These are phyloP conservation scores for Dolomedes plantarius DNA, from an alignment of 2,888 invertebrate genomes.

Conservation along the genomic window DNA sequence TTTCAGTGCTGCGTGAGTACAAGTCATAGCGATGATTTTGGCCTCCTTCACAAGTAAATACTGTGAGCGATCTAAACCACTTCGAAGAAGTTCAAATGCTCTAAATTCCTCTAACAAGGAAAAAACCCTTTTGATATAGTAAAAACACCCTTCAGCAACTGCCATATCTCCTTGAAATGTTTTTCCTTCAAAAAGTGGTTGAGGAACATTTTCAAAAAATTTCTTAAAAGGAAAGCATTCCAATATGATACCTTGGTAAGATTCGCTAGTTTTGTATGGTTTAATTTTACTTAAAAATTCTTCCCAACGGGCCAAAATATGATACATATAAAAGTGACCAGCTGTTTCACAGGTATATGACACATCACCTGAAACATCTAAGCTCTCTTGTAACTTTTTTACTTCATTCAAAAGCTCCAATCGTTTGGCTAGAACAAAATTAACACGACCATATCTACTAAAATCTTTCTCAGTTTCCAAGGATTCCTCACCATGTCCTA, in stretches of 20 bases:
- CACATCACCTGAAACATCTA: slow-evolving; percentile 90
- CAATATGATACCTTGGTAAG: slow-evolving; percentile 80
- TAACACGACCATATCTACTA: slow-evolving; percentile 97
- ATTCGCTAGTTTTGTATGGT: slow-evolving; percentile 76
- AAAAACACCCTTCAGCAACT: slow-evolving; percentile 93
- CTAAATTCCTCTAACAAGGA: slow-evolving; percentile 98
- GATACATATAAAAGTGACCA: slow-evolving; percentile 97
- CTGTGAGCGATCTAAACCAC: slow-evolving; percentile 95
- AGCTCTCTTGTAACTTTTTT: slow-evolving; percentile 88
- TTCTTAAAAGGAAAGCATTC: slow-evolving; percentile 94
- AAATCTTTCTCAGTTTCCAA: slow-evolving; percentile 99
- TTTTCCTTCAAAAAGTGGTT: slow-evolving; percentile 90
- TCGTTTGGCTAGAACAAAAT: slow-evolving; percentile 96
- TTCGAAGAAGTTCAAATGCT: slow-evolving; percentile 96
- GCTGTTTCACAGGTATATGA: slow-evolving; percentile 99
- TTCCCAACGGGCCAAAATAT: slow-evolving; percentile 93
- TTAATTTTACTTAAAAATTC: slow-evolving; percentile 84
- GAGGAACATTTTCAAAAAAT: slow-evolving; percentile 95
- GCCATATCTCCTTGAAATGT: slow-evolving; percentile 88
- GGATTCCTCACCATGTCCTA: slow-evolving; percentile 99
- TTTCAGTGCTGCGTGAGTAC: slow-evolving; percentile 98
- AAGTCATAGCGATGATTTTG: slow-evolving; percentile 99
- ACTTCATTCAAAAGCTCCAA: slow-evolving; percentile 92
- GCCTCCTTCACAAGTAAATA: slow-evolving; percentile 98
- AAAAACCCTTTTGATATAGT: slow-evolving; percentile 96